Conservation (phyloP, 2,113 vertebrate species). For the Empidonax alnorum region DNA sequence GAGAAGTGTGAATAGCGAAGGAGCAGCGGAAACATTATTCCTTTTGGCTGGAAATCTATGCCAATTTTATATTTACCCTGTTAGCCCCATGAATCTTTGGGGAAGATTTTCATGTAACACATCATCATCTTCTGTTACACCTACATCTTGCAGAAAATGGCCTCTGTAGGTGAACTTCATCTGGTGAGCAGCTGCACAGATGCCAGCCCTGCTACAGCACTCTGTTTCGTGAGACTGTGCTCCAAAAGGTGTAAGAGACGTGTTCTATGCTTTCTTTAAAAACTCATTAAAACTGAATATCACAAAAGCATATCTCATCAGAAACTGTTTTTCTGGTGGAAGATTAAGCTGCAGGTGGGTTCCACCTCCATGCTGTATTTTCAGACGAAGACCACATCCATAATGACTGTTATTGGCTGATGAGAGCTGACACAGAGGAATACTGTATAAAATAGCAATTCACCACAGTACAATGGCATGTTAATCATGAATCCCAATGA, state of each 20-base stretch:
- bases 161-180: not conserved
- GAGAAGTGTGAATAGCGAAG: not conserved
- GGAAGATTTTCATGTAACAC: not conserved
- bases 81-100: not conserved
- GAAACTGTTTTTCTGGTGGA: not conserved
- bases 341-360: not conserved
- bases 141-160: not conserved
- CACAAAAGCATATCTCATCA: not conserved
- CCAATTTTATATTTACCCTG: not conserved
- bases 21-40: not conserved
- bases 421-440: not conserved
- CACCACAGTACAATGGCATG: not conserved
- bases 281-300: not conserved
- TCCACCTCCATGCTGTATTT: not conserved
- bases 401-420: not conserved
- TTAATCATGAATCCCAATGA: not conserved
- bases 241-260: not conserved
- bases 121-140: not conserved
- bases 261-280: not conserved
- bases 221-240: accelerated
- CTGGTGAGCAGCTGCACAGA: not conserved
- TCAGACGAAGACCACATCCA: not conserved
- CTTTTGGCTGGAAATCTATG: not conserved
- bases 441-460: not conserved
- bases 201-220: not conserved